Conservation (phyloP, 2,888 invertebrate species). For the Eupithecia dodoneata region DNA sequence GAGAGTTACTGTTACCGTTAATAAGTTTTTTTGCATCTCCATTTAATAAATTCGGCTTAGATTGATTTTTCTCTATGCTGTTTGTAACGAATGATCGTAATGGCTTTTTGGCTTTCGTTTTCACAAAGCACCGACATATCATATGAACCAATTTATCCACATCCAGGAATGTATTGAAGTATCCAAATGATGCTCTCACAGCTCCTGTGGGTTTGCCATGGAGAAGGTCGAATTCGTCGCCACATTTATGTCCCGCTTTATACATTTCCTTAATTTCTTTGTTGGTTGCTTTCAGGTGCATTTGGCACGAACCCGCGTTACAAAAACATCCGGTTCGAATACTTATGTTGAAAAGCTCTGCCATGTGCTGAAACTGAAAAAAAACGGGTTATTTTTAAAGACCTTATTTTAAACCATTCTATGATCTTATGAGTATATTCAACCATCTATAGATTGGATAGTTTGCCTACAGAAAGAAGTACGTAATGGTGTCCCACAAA, state of each 20-base stretch:
- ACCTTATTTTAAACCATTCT: background rate
- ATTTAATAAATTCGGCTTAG: conserved; percentile 30
- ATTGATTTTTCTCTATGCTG: background rate
- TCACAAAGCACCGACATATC: conserved; percentile 90
- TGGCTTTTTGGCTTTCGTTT: conserved; percentile 56
- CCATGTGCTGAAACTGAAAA: conserved; percentile 92
- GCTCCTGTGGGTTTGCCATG: conserved; percentile 96
- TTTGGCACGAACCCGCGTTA: conserved; percentile 97
- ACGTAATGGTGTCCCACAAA: too few relatives aligned
- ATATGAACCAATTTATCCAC: conserved; percentile 88
- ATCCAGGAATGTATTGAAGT: conserved; percentile 91
- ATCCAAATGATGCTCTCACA: conserved; percentile 95
- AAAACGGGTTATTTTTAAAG: conserved; percentile 2
- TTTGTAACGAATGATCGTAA: conserved; percentile 57
- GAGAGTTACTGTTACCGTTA: background rate
- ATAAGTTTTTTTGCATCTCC: conserved; percentile 49
- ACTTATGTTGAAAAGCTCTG: conserved; percentile 92
- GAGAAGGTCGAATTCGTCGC: conserved; percentile 93
- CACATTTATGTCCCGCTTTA: conserved; percentile 95
- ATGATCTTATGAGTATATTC: too few relatives aligned
- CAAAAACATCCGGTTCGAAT: conserved; percentile 98
- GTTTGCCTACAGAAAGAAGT: too few relatives aligned
- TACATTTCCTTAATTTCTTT: conserved; percentile 90
- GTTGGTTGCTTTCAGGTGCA: conserved; percentile 88
- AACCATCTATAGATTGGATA: too few relatives aligned